A percentile compares a stretch with the other conserved stretches of the same genome.
Evolutionary conservation across 2,797 vertebrate genomes (phyloP).

Genomic region (Amblyraja radiata): DNA sequence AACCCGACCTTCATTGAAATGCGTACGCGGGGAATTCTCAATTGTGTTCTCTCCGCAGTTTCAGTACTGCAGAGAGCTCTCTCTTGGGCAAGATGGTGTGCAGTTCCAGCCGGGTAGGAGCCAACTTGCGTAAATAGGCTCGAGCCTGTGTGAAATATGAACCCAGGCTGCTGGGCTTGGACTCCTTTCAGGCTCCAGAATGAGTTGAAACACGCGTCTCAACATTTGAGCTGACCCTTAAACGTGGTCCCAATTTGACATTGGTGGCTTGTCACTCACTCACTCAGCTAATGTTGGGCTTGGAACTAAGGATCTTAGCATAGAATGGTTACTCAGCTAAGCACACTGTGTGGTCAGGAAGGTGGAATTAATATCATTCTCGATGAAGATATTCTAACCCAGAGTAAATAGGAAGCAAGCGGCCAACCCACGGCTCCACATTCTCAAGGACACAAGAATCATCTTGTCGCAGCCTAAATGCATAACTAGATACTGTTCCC

Average conservation of each 20-base stretch:
- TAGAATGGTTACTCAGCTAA: not conserved
- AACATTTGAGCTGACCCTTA: constrained; percentile 18
- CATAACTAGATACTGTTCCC: not conserved
- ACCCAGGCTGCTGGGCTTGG: not conserved
- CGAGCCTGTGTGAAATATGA: not conserved
- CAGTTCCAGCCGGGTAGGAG: not conserved
- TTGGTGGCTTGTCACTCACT: not conserved
- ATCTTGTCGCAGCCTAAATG: not conserved
- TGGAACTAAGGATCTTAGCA: not conserved
- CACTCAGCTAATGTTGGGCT: not conserved
- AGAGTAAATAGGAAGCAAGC: not conserved
- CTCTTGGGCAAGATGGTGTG: not conserved
- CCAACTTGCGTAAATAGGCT: not conserved
- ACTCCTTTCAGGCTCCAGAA: not conserved
- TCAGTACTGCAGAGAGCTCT: not conserved
- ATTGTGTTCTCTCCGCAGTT: not conserved
- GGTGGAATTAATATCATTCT: not conserved
- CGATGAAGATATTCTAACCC: not conserved
- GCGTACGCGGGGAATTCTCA: not conserved
- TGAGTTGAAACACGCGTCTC: not conserved
- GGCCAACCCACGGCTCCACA: not conserved
- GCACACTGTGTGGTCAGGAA: not conserved
- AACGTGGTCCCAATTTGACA: not conserved
- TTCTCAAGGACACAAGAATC: not conserved
- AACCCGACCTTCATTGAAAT: not conserved